Evolutionary conservation across 92 coral and sea anemone species (phyloP).

Genomic region (Plumapathes pennacea): DNA sequence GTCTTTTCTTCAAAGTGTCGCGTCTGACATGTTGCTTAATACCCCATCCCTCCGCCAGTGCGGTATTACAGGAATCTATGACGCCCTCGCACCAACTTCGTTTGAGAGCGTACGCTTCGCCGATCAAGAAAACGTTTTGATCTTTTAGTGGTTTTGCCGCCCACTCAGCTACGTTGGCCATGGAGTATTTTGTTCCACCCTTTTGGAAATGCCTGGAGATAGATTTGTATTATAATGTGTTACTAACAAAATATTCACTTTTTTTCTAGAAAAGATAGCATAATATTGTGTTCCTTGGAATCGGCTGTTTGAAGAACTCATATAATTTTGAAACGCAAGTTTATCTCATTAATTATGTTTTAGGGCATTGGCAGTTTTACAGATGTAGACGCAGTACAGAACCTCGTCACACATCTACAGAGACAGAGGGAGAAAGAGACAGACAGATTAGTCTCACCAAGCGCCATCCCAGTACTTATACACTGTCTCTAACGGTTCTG

Average conservation of each 20-base stretch:
- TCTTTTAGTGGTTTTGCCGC: conserved; percentile 66
- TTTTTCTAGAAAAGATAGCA: too few relatives aligned
- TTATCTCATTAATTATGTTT: too few relatives aligned
- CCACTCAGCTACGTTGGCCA: conserved; percentile 65
- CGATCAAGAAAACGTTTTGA: conserved; percentile 56
- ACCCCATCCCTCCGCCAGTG: conserved; percentile 72
- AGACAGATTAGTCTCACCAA: conserved; percentile 20
- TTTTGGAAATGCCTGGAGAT: conserved; percentile 69
- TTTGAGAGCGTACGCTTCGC: conserved; percentile 61
- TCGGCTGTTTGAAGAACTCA: too few relatives aligned
- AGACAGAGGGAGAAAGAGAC: neutral
- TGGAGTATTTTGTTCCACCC: conserved; percentile 62
- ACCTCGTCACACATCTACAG: neutral
- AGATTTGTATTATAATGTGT: neutral
- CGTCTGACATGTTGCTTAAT: too few relatives aligned
- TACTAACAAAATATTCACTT: neutral
- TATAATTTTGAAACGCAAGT: too few relatives aligned
- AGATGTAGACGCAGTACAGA: too few relatives aligned
- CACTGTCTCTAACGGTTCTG: conserved; percentile 25
- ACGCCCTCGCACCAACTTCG: conserved; percentile 88
- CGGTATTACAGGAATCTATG: conserved; percentile 56
- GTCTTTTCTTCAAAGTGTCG: too few relatives aligned
- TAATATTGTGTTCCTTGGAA: too few relatives aligned
- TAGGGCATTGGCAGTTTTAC: too few relatives aligned
- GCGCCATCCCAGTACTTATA: conserved; percentile 41